Conservation (phyloP, 2,888 invertebrate genomes). For the Mesoligia furuncula region DNA sequence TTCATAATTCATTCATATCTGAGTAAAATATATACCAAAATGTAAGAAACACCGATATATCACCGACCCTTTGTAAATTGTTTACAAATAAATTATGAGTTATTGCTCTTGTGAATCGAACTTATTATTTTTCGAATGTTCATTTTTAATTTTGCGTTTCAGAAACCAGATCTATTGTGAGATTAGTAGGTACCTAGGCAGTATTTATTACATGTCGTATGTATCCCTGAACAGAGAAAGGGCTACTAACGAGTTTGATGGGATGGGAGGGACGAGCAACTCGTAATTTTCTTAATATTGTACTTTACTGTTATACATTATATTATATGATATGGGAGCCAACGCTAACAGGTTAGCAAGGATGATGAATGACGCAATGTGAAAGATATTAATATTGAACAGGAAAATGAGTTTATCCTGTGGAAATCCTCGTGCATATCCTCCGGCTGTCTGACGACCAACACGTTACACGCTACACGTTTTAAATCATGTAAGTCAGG, state of each 20-base stretch:
- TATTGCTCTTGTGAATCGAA: slow-evolving; percentile 11
- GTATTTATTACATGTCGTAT: slow-evolving; percentile 37
- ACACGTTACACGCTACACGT: neutral
- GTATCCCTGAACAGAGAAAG: slow-evolving; percentile 14
- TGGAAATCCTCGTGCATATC: neutral
- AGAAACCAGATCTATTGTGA: slow-evolving; percentile 14
- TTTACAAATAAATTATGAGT: slow-evolving; percentile 27
- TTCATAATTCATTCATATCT: neutral
- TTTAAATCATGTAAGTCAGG: neutral
- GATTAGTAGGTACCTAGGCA: neutral
- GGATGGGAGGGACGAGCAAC: neutral
- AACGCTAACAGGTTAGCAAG: neutral
- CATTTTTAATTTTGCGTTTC: slow-evolving; percentile 17
- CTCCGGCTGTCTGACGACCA: neutral
- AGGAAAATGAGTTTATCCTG: neutral
- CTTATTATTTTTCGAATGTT: slow-evolving; percentile 37
- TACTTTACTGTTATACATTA: neutral
- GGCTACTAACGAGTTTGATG: slow-evolving; percentile 10
- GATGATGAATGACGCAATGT: neutral
- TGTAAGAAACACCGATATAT: slow-evolving; percentile 25
- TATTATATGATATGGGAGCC: neutral
- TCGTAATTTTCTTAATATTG: slow-evolving; percentile 36
- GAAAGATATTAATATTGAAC: neutral
- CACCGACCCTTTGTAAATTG: slow-evolving; percentile 27
- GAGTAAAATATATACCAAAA: slow-evolving; percentile 9